A percentile compares a stretch with the other conserved stretches of the same genome.
Evolutionary conservation across 2,113 vertebrate species (phyloP).

Genomic region (Psophia crepitans): DNA sequence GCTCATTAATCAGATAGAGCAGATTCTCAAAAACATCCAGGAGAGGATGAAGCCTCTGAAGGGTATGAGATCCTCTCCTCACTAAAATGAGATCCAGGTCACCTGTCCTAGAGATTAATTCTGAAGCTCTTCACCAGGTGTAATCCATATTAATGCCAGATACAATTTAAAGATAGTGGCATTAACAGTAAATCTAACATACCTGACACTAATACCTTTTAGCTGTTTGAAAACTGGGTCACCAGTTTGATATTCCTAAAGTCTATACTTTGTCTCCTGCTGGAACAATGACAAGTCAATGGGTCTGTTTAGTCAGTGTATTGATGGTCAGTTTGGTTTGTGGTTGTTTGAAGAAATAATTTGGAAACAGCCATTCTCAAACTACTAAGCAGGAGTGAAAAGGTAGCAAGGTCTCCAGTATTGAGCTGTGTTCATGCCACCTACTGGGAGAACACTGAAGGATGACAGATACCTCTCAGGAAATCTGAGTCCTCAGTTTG

Average conservation of each 20-base stretch:
- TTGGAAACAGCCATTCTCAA: neutral
- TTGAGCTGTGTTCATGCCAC: neutral
- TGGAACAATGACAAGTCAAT: neutral
- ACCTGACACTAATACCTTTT: neutral
- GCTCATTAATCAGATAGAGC: neutral
- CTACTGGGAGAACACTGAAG: neutral
- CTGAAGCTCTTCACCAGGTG: constrained; percentile 6
- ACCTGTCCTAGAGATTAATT: constrained; percentile 8
- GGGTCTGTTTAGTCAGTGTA: neutral
- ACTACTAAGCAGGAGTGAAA: neutral
- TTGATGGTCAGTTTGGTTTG: neutral
- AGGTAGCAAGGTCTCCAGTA: neutral
- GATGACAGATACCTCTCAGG: neutral
- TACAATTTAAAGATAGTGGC: neutral
- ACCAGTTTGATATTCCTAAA: neutral
- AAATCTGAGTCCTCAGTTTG: neutral
- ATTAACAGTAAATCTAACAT: constrained; percentile 56
- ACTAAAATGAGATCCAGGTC: constrained; percentile 4
- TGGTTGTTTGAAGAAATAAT: neutral
- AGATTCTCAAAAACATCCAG: neutral
- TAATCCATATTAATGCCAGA: constrained; percentile 44
- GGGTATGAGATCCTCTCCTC: neutral
- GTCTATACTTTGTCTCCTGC: neutral
- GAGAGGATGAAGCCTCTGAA: neutral
- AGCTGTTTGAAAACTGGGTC: constrained; percentile 24